Evolutionary conservation across 2,797 vertebrate species (phyloP), one percentile per base, ranked within the genome.

Genomic region (Oophaga sylvatica): DNA sequence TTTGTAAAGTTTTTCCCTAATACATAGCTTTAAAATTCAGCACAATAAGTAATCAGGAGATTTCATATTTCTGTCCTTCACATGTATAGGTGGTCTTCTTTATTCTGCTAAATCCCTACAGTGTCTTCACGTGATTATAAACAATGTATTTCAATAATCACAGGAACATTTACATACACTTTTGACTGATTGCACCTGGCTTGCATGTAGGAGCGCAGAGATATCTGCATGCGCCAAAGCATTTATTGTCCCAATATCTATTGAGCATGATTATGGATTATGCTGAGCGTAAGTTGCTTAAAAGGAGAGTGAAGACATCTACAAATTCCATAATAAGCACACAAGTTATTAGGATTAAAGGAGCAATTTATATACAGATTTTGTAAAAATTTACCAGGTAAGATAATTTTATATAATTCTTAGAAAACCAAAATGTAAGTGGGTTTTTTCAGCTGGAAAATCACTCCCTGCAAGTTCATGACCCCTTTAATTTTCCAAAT

Each of bases 1-100:
- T 77, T 77, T 77, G n/a, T 75, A 48, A 11, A n/a, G 41, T 9
- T 48, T 22, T 75, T 76, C 12, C 45, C 45, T 17, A 0, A 53
- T 26, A n/a, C 45, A 26, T 77, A 1, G 26, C 16, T 0, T 5
- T 16, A 77, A 16, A 8, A 56, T 26, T 5, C 22, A 53, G 48
- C 45, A 77, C 48, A 77, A 77, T 77, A 56, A 77, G 75, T 22
- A 77, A 77, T 77, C 75, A 77, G 73, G n/a, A 76, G 45, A 56
- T 77, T 56, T 77, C 75, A 56, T 22, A 56, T 13, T 48, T 76
- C 2, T 8, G 7, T 53, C 45, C 73, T 76, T n/a, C 73, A 45
- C 29, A 12, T 56, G 19, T 71, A 19, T 16, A 26, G 75, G 48
- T n/a, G n/a, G 45, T 17, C 16, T 22, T 77, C 15, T 77, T 77